phyloP scores from a whole-genome alignment of 2,797 vertebrate species.

The Dicrostonyx torquatus region DNA sequence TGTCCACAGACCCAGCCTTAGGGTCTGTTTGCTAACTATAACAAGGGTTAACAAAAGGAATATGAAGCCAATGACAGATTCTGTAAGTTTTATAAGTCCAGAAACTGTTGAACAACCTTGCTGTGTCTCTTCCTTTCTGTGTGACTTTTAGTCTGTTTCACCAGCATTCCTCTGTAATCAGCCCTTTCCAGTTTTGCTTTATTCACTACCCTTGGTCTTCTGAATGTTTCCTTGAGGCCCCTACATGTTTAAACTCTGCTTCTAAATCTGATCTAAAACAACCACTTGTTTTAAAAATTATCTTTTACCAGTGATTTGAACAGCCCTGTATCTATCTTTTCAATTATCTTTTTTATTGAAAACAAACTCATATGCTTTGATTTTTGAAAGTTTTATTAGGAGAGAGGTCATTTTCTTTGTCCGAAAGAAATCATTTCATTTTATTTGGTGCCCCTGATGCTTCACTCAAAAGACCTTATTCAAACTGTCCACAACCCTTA shows the following conservation, averaged over 20 bases:
- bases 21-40: background rate
- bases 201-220: background rate
- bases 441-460: slow-evolving; percentile 4
- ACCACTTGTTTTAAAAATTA: background rate
- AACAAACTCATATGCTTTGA: slow-evolving; percentile 53
- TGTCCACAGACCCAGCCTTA: background rate
- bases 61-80: background rate
- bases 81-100: fast-evolving
- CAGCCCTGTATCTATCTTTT: slow-evolving; percentile 9
- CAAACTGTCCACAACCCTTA: slow-evolving; percentile 27
- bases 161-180: background rate
- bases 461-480: slow-evolving; percentile 51
- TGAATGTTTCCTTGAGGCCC: background rate
- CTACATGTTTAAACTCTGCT: background rate
- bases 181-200: background rate
- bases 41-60: background rate
- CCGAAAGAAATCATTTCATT: slow-evolving; percentile 16
- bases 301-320: background rate
- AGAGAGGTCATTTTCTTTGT: slow-evolving; percentile 36
- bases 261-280: background rate
- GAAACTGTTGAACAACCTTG: background rate
- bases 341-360: slow-evolving; percentile 39
- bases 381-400: slow-evolving; percentile 54
- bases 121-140: fast-evolving
- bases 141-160: background rate